phyloP scores from a whole-genome alignment of 2,113 vertebrate species.

The Pituophis catenifer region DNA sequence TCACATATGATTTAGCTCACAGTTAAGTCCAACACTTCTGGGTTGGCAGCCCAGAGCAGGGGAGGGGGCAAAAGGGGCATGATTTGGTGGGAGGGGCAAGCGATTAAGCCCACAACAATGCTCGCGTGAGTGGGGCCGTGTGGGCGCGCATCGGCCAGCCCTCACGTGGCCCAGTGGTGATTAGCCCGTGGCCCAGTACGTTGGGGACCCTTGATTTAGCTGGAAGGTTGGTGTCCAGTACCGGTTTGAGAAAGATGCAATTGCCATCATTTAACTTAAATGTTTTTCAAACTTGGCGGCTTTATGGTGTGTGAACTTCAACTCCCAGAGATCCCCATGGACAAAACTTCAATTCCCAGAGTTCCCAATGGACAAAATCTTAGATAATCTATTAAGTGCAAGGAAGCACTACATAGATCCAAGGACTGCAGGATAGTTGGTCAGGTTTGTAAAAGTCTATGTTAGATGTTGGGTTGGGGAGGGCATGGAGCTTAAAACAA shows the following conservation, averaged over 20 bases:
- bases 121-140: no score
- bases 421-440: not conserved
- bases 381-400: not conserved
- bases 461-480: not conserved
- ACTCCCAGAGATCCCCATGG: no score
- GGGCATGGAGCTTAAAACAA: not conserved
- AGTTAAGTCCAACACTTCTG: no score
- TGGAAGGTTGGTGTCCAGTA: not conserved
- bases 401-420: not conserved
- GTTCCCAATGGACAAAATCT: not conserved
- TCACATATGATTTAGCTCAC: no score
- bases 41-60: no score
- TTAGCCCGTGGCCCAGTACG: no score
- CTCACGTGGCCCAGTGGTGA: no score
- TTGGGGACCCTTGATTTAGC: no score
- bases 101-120: no score
- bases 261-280: not conserved
- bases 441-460: not conserved
- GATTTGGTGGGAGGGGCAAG: no score
- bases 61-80: no score
- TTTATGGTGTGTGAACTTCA: not conserved
- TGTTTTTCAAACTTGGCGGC: not conserved
- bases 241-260: not conserved
- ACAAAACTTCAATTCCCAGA: no score
- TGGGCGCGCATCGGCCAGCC: rapidly evolving